Evolutionary conservation across 2,888 invertebrate genomes (phyloP).

Genomic region (Apodemia hepburni): DNA sequence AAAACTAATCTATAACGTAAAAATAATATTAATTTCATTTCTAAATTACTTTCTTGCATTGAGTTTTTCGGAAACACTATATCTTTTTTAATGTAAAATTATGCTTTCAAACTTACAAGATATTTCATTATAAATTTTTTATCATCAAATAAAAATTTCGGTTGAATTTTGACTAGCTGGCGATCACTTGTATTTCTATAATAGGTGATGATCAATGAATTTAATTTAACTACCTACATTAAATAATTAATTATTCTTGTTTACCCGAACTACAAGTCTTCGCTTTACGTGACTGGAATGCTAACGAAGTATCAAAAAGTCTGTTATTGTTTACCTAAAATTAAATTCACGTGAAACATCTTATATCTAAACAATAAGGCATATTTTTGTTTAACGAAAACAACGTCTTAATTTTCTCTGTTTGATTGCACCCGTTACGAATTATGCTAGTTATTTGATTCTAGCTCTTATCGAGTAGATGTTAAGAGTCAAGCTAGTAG

Average conservation of each 20-base stretch:
- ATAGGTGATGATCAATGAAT: no score
- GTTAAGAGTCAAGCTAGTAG: constrained; percentile 5
- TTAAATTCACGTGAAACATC: constrained; percentile 18
- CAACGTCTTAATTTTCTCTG: constrained; percentile 26
- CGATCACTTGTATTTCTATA: no score
- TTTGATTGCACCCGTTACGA: constrained; percentile 24
- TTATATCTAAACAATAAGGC: constrained; percentile 19
- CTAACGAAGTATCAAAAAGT: constrained; percentile 35
- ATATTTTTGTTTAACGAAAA: constrained; percentile 22
- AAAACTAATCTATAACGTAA: no score
- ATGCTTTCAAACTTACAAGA: no score
- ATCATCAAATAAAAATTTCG: no score
- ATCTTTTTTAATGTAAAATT: no score
- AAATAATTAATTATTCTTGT: constrained; percentile 23
- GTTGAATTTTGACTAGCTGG: no score
- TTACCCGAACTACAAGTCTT: constrained; percentile 32
- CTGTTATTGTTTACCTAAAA: constrained; percentile 24
- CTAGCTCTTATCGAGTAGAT: constrained; percentile 5
- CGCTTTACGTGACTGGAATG: constrained; percentile 34
- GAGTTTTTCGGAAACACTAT: no score
- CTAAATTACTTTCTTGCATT: no score
- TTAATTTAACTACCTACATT: no score
- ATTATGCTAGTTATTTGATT: constrained; percentile 3
- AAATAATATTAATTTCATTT: no score
- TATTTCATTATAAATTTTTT: no score